Conservation (phyloP, 2,888 invertebrate species). For the Lepidocyrtinus sp. region DNA sequence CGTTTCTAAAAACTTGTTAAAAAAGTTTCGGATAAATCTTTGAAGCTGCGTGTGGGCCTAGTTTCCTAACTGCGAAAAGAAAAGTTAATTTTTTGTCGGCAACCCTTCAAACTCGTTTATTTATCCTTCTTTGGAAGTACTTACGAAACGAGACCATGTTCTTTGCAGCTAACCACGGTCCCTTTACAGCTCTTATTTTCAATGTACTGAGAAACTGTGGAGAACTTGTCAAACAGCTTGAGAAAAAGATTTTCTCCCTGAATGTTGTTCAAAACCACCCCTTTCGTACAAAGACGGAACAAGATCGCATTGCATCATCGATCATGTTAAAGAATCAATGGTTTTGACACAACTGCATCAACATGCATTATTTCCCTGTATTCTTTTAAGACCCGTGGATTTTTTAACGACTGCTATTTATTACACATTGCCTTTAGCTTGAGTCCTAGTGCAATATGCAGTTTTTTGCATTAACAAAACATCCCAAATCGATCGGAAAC, state of each 20-base stretch:
- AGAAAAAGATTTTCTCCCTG: constrained; percentile 24
- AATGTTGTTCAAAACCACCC: constrained; percentile 16
- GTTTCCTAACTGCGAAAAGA: neutral
- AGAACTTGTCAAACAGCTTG: constrained; percentile 48
- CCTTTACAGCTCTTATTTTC: neutral
- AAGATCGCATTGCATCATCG: constrained; percentile 37
- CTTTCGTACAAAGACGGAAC: too few species aligned
- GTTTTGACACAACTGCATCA: constrained; percentile 41
- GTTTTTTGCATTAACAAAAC: too few species aligned
- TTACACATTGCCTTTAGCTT: too few species aligned
- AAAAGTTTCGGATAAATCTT: constrained; percentile 5
- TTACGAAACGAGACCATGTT: constrained; percentile 45
- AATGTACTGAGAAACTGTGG: constrained; percentile 16
- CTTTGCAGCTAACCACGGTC: neutral
- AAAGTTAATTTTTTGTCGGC: constrained; percentile 36
- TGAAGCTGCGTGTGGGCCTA: constrained; percentile 27
- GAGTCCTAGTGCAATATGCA: neutral
- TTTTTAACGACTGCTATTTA: too few species aligned
- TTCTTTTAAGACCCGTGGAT: too few species aligned
- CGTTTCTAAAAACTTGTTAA: constrained; percentile 5
- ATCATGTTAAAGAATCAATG: constrained; percentile 37
- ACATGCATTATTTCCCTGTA: too few species aligned
- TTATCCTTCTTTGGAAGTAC: constrained; percentile 53
- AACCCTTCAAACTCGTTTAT: constrained; percentile 39
- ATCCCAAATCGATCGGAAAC: neutral